Evolutionary conservation across 2,797 vertebrate genomes (phyloP).

Genomic region (Anas acuta): DNA sequence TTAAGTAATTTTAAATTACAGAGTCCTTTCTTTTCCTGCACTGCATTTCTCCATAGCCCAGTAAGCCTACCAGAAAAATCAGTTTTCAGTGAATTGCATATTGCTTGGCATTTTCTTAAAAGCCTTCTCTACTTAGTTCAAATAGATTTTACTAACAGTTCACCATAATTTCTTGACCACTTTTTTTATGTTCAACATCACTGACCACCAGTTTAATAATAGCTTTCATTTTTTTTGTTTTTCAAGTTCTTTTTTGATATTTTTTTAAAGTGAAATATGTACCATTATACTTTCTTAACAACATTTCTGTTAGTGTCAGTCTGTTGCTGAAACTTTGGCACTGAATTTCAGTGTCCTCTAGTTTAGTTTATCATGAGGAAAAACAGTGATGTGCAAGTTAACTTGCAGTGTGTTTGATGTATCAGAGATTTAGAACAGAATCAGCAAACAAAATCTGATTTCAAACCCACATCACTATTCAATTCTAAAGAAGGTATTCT

Average conservation of each 20-base stretch:
- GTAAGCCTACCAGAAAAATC: neutral
- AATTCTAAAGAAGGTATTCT: neutral
- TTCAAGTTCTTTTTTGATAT: neutral
- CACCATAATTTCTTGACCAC: neutral
- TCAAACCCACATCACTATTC: neutral
- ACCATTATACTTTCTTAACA: neutral
- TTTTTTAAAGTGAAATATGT: neutral
- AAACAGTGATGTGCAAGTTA: neutral
- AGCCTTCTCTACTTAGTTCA: neutral
- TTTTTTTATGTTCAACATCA: neutral
- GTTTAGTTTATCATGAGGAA: neutral
- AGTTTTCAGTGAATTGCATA: neutral
- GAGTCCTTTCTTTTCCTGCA: neutral
- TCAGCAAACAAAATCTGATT: neutral
- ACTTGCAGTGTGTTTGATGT: neutral
- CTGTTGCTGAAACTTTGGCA: neutral
- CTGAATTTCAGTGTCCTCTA: neutral
- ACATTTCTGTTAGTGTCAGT: neutral
- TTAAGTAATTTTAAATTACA: neutral
- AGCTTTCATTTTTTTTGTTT: neutral
- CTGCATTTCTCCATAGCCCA: neutral
- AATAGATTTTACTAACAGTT: neutral
- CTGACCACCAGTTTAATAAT: neutral
- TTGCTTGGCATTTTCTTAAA: neutral
- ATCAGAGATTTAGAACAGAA: neutral